A percentile compares a stretch with the other conserved stretches of the same genome.
Evolutionary conservation across 2,797 vertebrate genomes (phyloP).

Genomic region (Pseudopleuronectes americanus): DNA sequence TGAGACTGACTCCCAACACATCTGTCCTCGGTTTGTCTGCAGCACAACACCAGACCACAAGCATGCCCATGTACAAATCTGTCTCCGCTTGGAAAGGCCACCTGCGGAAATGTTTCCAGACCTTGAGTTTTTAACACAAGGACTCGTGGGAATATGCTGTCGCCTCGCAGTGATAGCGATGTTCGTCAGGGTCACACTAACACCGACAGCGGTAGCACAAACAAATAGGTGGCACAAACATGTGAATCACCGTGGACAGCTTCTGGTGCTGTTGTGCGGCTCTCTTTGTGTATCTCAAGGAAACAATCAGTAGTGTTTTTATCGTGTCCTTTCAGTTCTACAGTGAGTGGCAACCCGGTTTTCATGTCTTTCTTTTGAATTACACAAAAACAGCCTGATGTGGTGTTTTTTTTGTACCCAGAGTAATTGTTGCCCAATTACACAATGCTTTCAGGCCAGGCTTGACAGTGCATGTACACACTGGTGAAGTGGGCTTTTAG

Average conservation of each 20-base stretch:
- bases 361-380: slow-evolving; percentile 15
- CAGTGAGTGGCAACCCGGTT: neutral
- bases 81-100: slow-evolving; percentile 69
- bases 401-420: neutral
- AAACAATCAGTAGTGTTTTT: slow-evolving; percentile 23
- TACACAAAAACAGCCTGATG: slow-evolving; percentile 11
- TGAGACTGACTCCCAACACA: slow-evolving; percentile 73
- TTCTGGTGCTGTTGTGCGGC: slow-evolving; percentile 7
- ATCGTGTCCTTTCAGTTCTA: slow-evolving; percentile 6
- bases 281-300: slow-evolving; percentile 2
- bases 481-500: slow-evolving; percentile 41
- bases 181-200: slow-evolving; percentile 62
- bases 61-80: slow-evolving; percentile 79
- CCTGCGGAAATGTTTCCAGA: slow-evolving; percentile 79
- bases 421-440: slow-evolving; percentile 41
- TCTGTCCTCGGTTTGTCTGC: slow-evolving; percentile 83
- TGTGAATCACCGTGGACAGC: slow-evolving; percentile 40
- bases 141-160: slow-evolving; percentile 69
- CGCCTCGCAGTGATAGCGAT: slow-evolving; percentile 57
- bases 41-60: slow-evolving; percentile 78
- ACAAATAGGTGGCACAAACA: slow-evolving; percentile 64
- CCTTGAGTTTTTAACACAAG: slow-evolving; percentile 65
- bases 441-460: slow-evolving; percentile 34
- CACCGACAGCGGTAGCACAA: slow-evolving; percentile 51
- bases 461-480: slow-evolving; percentile 14